phyloP scores from a whole-genome alignment of 2,888 invertebrate genomes.

The Diarsia rubi region DNA sequence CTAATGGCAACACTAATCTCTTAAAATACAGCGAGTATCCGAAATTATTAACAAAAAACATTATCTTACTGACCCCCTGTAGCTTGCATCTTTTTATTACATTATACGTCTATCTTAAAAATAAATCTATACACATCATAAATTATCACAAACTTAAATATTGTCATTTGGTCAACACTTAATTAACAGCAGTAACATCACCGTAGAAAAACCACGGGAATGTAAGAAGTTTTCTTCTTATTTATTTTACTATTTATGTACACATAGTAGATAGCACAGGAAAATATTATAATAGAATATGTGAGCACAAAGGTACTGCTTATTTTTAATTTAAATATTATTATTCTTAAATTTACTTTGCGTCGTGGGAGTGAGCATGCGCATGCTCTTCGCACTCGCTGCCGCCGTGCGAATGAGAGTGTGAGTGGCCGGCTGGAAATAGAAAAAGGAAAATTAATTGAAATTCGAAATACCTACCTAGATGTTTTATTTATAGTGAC shows the following conservation, averaged over 20 bases:
- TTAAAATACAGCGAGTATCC: constrained; percentile 49
- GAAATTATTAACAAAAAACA: constrained; percentile 45
- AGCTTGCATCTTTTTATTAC: constrained; percentile 33
- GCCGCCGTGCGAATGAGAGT: constrained; percentile 69
- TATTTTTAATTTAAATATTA: too few species aligned
- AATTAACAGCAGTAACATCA: not conserved
- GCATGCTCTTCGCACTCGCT: constrained; percentile 31
- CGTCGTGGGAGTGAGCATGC: constrained; percentile 74
- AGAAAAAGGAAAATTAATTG: constrained; percentile 36
- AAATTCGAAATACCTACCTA: constrained; percentile 4
- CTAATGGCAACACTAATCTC: constrained; percentile 46
- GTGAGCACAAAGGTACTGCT: too few species aligned
- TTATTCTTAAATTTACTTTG: constrained; percentile 3
- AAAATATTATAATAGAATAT: too few species aligned
- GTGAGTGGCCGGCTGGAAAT: constrained; percentile 82
- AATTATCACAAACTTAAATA: constrained; percentile 54
- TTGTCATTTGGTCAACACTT: constrained; percentile 55
- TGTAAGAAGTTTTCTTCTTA: not conserved
- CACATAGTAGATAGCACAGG: too few species aligned
- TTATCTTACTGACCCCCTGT: constrained; percentile 44
- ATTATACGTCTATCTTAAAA: constrained; percentile 28
- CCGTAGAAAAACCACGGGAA: not conserved
- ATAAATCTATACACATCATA: constrained; percentile 31
- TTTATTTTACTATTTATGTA: too few species aligned
- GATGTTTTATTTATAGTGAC: not conserved